phyloP scores from a whole-genome alignment of 2,888 invertebrate genomes.

The Dendrolimus houi region DNA sequence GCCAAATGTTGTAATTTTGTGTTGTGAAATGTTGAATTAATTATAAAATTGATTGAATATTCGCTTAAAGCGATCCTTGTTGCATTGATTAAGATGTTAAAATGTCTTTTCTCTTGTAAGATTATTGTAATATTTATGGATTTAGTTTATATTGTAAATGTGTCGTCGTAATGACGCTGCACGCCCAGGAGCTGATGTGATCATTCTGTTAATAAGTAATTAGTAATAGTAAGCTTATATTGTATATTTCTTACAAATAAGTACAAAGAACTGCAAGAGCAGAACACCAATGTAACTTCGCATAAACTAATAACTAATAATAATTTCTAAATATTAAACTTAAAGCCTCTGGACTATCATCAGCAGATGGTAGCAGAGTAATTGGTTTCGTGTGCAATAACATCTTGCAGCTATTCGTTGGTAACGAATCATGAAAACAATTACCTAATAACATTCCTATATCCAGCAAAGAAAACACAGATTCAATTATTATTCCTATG shows the following conservation, averaged over 20 bases:
- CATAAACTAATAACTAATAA: too few relatives aligned
- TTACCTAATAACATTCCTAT: too few relatives aligned
- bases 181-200: conserved; percentile 56
- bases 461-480: too few relatives aligned
- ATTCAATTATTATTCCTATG: too few relatives aligned
- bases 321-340: too few relatives aligned
- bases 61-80: conserved; percentile 55
- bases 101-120: conserved; percentile 29
- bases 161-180: conserved; percentile 38
- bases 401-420: too few relatives aligned
- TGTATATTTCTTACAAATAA: conserved; percentile 5
- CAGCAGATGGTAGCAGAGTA: too few relatives aligned
- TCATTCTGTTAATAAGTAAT: conserved; percentile 40
- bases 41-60: conserved; percentile 33
- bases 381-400: too few relatives aligned
- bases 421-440: too few relatives aligned
- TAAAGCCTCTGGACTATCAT: too few relatives aligned
- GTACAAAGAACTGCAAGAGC: conserved; percentile 16
- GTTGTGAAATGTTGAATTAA: conserved; percentile 38
- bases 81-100: conserved; percentile 36
- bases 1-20: conserved; percentile 46
- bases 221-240: conserved; percentile 8
- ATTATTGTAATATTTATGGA: conserved; percentile 44
- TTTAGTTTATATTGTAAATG: conserved; percentile 32
- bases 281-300: too few relatives aligned